These are phyloP conservation scores for Zele albiditarsus DNA, from an alignment of 2,888 invertebrate species.

Conservation along the genomic window DNA sequence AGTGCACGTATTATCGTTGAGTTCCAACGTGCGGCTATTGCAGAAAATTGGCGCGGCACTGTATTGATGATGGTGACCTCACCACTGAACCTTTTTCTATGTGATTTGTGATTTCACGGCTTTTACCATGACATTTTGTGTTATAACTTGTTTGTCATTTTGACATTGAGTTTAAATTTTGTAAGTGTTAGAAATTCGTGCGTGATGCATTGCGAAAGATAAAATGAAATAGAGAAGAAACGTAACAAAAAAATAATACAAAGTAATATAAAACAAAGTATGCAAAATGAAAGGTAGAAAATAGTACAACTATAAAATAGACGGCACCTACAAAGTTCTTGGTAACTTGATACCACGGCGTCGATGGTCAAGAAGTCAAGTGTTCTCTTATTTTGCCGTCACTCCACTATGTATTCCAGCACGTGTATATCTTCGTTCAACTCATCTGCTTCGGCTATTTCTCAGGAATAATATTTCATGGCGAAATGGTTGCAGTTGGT, in stretches of 20 bases:
- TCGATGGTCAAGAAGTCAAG: conserved; percentile 34
- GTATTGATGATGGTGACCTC: conserved; percentile 8
- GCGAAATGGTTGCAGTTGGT: conserved; percentile 39
- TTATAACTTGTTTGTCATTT: not conserved
- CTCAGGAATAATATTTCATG: conserved; percentile 54
- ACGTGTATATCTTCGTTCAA: conserved; percentile 26
- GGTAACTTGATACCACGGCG: conserved; percentile 8
- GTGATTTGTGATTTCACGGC: conserved; percentile 19
- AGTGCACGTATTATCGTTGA: conserved; percentile 10
- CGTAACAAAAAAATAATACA: not conserved
- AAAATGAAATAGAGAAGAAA: not conserved
- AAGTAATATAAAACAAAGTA: conserved; percentile 22
- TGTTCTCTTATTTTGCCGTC: conserved; percentile 18
- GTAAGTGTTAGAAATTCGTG: not conserved
- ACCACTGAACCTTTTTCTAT: conserved; percentile 13
- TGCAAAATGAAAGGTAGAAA: conserved; percentile 35
- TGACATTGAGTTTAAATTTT: not conserved
- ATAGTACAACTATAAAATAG: conserved; percentile 42
- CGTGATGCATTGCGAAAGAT: not conserved
- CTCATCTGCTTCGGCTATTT: conserved; percentile 32
- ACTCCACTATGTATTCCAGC: conserved; percentile 10
- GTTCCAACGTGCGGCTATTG: conserved; percentile 29
- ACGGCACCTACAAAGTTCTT: conserved; percentile 36
- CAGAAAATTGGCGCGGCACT: conserved; percentile 13
- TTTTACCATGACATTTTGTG: not conserved